Evolutionary conservation across 2,113 vertebrate genomes (phyloP), one percentile per base, ranked within the genome.

Genomic region (Perca flavescens): DNA sequence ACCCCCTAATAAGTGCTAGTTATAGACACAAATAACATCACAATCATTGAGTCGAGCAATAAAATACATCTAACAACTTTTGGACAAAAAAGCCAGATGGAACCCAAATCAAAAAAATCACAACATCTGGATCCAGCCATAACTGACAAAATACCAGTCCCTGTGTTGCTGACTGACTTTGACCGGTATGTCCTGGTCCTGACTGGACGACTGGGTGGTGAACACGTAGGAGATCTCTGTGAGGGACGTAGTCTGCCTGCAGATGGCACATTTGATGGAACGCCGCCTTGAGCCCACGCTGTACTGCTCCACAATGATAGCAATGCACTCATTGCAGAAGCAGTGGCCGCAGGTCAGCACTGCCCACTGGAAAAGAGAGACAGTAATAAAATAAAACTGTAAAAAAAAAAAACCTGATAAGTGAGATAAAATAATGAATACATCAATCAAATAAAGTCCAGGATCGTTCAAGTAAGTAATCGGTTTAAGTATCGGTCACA

Each of bases 191-290:
- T 99, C 97, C 79, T 98, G 96, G 64, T 96, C 98, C 75, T 97
- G 95, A 66, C 93, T 96, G 89, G 95, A 94, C 11, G 94, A 92
- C 90, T 98, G 96, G 5, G 97, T 96, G 81, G 98, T 99, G 90
- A 99, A 99, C 72, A 99, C 98, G 2, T 99, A 99, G 0, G 98
- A 99, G 93, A 99, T 97, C 92, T 99, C 98, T 7, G 97, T 93
- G 90, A 99, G 98, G 17, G 96, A 97, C 0, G 97, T 99, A 46
- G 96, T 99, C 93, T 99, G 98, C 73, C 98, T 96, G 88, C 98
- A 99, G 80, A 99, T 99, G 88, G 98, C 98, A 84, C 98, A 99
- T 75, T 97, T 98, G 81, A 99, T 99, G 47, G 97, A 96, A 46
- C 97, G 96, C 8, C 96, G 95, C 25, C 97, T 95, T 1, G 96